Base-by-base conservation (phyloP, 2,888 invertebrate genomes). In the Eupeodes luniger region DNA sequence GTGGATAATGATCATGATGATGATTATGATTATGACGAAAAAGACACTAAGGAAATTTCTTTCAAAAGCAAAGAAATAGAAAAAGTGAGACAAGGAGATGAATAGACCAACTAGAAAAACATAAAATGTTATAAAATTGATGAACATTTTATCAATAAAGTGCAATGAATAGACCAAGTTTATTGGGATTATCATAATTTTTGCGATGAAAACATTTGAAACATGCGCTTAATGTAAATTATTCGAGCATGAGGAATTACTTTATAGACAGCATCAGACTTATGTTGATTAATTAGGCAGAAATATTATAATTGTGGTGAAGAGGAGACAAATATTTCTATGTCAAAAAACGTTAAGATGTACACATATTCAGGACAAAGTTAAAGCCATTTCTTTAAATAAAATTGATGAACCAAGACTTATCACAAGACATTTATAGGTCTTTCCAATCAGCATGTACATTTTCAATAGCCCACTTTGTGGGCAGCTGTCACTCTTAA, bases 1-100 rank as follows among this genome's bases (percentile, higher is more conserved):
- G 72, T 77, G 77, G 59, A 82, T 81, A 77, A 86, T 82, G 61
- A 83, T 47, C 72, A 62, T 16, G 62, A 74, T 19, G 69, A 55
- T 7, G 7, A 53, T n/a, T 44, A 27, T 47, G 14, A 47, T 19
- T 0, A 19, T 12, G 47, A 47, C 7, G 12, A 47, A 4, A 64
- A 47, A 47, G 19, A 14, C 47, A 47, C 27, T 27, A 27, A 3
- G 27, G 27, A 27, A 27, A 27, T 27, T 27, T 27, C 27, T 27
- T 27, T 27, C 5, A 12, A 47, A 11, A 12, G 14, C 3, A 14
- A 36, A 36, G 14, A 34, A 9, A 59, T 53, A 51, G 69, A 55
- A 6, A 78, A 66, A 55, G 40, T 5, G 6, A 40, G 40, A 7
- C 27, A 27, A 27, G 27, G 40, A 40, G 5, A 40, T 7, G 9